phyloP scores from a whole-genome alignment of 2,113 vertebrate genomes.

The Arothron firmamentum region DNA sequence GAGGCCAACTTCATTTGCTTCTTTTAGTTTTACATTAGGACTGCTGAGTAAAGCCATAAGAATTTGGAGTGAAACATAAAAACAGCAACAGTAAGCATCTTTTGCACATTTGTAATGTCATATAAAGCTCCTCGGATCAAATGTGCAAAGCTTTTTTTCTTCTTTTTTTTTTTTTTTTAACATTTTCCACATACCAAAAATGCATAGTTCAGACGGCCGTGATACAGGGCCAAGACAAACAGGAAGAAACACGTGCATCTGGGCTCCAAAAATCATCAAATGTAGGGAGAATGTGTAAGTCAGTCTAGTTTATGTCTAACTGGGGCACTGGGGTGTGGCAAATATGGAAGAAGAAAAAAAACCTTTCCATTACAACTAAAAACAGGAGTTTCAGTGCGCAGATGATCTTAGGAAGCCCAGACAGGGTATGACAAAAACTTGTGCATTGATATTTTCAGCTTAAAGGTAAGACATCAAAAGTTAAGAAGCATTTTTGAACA shows the following conservation, averaged over 20 bases:
- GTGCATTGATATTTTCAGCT: constrained; percentile 40
- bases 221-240: constrained; percentile 39
- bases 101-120: constrained; percentile 55
- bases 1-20: constrained; percentile 15
- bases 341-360: neutral
- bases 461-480: constrained; percentile 51
- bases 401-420: constrained; percentile 39
- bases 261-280: constrained; percentile 26
- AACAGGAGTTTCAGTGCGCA: constrained; percentile 40
- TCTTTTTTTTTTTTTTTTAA: constrained; percentile 5
- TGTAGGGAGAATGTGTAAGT: neutral
- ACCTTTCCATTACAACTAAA: constrained; percentile 1
- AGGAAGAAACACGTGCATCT: constrained; percentile 1
- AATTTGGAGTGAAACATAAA: constrained; percentile 49
- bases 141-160: constrained; percentile 49
- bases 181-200: constrained; percentile 42
- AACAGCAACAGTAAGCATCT: constrained; percentile 17
- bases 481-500: constrained; percentile 41
- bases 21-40: constrained; percentile 34
- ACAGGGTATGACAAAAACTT: constrained; percentile 11
- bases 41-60: neutral
- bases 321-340: constrained; percentile 29
- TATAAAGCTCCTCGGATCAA: constrained; percentile 47
- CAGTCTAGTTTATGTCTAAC: neutral
- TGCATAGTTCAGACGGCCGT: constrained; percentile 68